Conservation (phyloP, 2,113 vertebrate species). For the Notothenia coriiceps region DNA sequence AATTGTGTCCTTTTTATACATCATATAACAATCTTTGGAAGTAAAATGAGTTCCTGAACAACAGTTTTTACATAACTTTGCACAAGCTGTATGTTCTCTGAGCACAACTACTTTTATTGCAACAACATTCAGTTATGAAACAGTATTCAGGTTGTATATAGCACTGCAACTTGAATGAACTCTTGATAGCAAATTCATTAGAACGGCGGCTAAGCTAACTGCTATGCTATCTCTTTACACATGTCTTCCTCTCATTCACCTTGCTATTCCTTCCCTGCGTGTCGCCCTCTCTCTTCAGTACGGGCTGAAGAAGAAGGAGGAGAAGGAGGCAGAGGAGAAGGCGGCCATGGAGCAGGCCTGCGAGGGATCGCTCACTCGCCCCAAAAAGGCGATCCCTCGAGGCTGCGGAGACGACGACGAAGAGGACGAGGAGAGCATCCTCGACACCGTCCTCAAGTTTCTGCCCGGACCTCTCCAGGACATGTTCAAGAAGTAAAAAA, state of each 20-base stretch:
- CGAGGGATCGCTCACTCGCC: slow-evolving; percentile 95
- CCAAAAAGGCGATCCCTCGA: slow-evolving; percentile 95
- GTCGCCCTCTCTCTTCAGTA: slow-evolving; percentile 82
- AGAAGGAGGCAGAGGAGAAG: slow-evolving; percentile 98
- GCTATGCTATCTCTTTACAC: too few relatives aligned
- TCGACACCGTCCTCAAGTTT: slow-evolving; percentile 98
- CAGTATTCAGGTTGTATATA: too few relatives aligned
- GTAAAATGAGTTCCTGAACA: too few relatives aligned
- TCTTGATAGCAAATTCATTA: too few relatives aligned
- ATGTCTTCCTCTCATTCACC: neutral
- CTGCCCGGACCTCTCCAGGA: slow-evolving; percentile 97
- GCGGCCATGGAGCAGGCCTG: slow-evolving; percentile 97
- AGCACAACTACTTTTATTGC: neutral
- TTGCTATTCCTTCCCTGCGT: neutral
- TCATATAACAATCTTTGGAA: too few relatives aligned
- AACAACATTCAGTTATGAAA: too few relatives aligned
- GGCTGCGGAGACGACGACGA: slow-evolving; percentile 96
- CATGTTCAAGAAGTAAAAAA: slow-evolving; percentile 99
- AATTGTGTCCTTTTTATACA: too few relatives aligned
- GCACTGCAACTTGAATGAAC: too few relatives aligned
- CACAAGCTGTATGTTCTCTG: too few relatives aligned
- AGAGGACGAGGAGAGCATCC: slow-evolving; percentile 96
- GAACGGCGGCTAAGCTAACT: too few relatives aligned
- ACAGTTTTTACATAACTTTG: too few relatives aligned
- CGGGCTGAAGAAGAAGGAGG: slow-evolving; percentile 98